Percentiles rank a stretch among this genome's conserved stretches.
These are phyloP conservation scores for Leptinotarsa rubiginosa DNA, from an alignment of 2,888 invertebrate species.

Conservation along the genomic window DNA sequence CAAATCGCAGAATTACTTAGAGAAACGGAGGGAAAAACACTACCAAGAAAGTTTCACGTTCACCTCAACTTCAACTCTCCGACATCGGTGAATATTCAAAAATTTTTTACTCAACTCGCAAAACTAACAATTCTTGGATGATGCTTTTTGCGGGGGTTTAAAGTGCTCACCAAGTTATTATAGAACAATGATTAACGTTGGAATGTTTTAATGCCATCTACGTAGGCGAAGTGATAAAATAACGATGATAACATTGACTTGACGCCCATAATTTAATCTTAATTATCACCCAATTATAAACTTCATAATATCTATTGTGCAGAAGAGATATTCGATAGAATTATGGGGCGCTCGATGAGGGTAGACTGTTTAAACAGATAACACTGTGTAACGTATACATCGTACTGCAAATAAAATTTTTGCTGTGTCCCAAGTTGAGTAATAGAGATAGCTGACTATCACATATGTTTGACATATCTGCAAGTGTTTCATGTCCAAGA, in stretches of 20 bases:
- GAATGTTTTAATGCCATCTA: background rate
- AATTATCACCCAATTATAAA: constrained; percentile 31
- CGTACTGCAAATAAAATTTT: constrained; percentile 22
- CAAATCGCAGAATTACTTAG: constrained; percentile 40
- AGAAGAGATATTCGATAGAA: constrained; percentile 32
- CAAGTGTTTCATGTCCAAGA: background rate
- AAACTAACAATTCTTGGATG: constrained; percentile 1
- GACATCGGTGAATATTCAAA: constrained; percentile 9
- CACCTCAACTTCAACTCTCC: constrained; percentile 17
- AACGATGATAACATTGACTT: constrained; percentile 26
- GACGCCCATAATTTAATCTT: constrained; percentile 26
- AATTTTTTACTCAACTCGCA: background rate
- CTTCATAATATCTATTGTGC: constrained; percentile 31
- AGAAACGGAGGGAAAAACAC: constrained; percentile 30
- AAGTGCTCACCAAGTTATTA: constrained; percentile 6
- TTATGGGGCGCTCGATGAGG: constrained; percentile 29
- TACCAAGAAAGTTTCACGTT: constrained; percentile 36
- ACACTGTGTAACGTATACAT: constrained; percentile 3
- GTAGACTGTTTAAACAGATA: constrained; percentile 28
- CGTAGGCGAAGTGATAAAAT: background rate
- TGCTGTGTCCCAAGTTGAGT: background rate
- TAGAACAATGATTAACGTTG: constrained; percentile 4
- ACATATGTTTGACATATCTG: too few relatives aligned
- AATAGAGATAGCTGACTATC: too few relatives aligned
- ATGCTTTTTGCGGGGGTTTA: background rate